A percentile compares a stretch with the other conserved stretches of the same genome.
Conservation (phyloP, 2,797 vertebrate species). For the Siniperca obscura region DNA sequence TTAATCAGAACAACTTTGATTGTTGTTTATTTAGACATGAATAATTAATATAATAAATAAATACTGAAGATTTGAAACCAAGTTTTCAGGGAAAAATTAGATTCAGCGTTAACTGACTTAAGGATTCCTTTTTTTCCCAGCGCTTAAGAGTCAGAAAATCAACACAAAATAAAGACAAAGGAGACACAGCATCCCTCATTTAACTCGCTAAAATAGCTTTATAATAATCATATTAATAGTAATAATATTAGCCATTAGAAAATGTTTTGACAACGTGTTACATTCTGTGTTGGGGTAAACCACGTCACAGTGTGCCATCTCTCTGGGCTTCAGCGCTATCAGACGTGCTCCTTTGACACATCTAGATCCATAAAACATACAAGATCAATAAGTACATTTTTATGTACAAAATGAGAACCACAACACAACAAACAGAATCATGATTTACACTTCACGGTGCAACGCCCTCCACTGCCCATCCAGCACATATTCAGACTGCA, state of each 20-base stretch:
- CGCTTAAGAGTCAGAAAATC: constrained; percentile 42
- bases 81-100: not conserved
- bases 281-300: constrained; percentile 89
- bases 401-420: constrained; percentile 78
- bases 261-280: constrained; percentile 88
- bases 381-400: constrained; percentile 71
- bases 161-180: constrained; percentile 70
- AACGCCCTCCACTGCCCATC: constrained; percentile 18
- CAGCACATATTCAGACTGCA: constrained; percentile 26
- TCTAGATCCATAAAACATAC: constrained; percentile 75
- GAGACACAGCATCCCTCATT: constrained; percentile 67
- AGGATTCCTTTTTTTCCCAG: not conserved
- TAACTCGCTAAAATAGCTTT: constrained; percentile 91
- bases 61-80: too few species aligned
- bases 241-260: constrained; percentile 87
- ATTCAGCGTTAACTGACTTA: not conserved
- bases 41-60: too few species aligned
- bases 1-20: not conserved
- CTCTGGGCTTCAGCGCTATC: constrained; percentile 79
- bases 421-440: constrained; percentile 70
- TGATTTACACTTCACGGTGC: constrained; percentile 64
- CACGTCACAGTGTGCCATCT: constrained; percentile 90
- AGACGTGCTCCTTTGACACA: constrained; percentile 77
- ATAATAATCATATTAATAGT: constrained; percentile 86
- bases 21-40: too few species aligned